These are phyloP conservation scores for Chironex yamaguchii DNA, from an alignment of 30 jellyfish, hydroid and myxozoan species.

Conservation along the genomic window DNA sequence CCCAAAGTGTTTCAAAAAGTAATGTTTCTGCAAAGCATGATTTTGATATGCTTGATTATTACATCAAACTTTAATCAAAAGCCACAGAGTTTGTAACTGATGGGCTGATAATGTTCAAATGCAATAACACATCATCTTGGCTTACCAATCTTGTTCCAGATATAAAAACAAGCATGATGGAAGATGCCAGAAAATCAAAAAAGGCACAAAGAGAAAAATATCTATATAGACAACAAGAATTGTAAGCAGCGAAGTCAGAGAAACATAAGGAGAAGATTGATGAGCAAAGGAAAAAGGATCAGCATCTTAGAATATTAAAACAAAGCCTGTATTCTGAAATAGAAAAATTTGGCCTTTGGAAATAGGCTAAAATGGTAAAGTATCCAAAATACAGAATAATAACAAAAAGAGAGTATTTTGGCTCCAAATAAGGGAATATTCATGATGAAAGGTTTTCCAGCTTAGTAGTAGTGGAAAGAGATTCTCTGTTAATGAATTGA, in stretches of 20 bases:
- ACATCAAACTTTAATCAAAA: conserved; percentile 5
- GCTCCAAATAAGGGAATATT: too few species aligned
- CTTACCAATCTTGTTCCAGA: not conserved
- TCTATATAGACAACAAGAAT: not conserved
- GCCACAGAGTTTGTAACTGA: not conserved
- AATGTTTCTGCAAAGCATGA: conserved; percentile 7
- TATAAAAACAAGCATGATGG: not conserved
- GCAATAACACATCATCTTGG: not conserved
- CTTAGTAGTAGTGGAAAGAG: too few species aligned
- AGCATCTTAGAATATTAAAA: not conserved
- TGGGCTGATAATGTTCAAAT: conserved; percentile 4
- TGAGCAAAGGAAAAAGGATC: not conserved
- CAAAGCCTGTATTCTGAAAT: not conserved
- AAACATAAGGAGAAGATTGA: not conserved
- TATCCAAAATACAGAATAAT: too few species aligned
- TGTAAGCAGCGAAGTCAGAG: not conserved
- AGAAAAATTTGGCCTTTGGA: too few species aligned
- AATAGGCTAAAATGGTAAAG: too few species aligned
- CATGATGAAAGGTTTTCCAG: too few species aligned
- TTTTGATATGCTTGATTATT: conserved; percentile 13
- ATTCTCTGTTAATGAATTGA: too few species aligned
- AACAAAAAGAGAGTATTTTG: too few species aligned
- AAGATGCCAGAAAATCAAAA: conserved; percentile 5
- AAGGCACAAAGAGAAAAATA: not conserved
- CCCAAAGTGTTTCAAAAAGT: not conserved